A percentile compares a stretch with the other conserved stretches of the same genome.
phyloP scores from a whole-genome alignment of 2,113 vertebrate genomes.

The Ailuropoda melanoleuca region DNA sequence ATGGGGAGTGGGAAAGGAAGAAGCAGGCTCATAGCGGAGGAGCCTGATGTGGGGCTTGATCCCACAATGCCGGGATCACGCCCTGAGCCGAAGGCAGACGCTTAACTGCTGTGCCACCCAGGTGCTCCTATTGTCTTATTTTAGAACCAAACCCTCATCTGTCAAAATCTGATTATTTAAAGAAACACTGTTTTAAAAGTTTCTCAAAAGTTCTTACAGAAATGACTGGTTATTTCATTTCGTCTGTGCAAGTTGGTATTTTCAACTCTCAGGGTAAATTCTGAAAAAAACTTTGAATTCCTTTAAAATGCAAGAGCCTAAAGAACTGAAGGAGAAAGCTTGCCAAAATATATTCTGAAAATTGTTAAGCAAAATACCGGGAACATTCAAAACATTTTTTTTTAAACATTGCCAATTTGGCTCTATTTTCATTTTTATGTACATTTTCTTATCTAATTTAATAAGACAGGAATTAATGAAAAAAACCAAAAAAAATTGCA shows the following conservation, averaged over 20 bases:
- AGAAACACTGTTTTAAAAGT: not conserved
- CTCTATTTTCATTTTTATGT: not conserved
- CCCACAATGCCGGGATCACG: no score
- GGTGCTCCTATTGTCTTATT: not conserved
- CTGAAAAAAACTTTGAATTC: not conserved
- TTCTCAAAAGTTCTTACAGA: not conserved
- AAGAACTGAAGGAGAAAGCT: not conserved
- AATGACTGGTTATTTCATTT: not conserved
- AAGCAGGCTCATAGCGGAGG: no score
- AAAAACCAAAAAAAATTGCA: not conserved
- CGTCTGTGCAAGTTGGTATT: not conserved
- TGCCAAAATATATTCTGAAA: constrained; percentile 20
- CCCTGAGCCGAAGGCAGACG: no score
- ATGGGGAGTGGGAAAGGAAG: no score
- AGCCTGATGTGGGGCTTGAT: no score
- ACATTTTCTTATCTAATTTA: constrained; percentile 43
- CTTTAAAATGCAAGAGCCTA: not conserved
- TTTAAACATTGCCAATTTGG: not conserved
- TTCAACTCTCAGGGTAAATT: not conserved
- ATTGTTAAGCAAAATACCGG: not conserved
- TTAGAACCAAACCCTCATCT: not conserved
- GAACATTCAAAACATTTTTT: not conserved
- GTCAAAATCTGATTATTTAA: not conserved
- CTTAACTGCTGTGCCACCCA: no score
- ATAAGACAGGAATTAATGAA: constrained; percentile 4